These are phyloP conservation scores for Xiphorhynchus erythropygius DNA, from an alignment of 2,797 vertebrate species.

Conservation along the genomic window DNA sequence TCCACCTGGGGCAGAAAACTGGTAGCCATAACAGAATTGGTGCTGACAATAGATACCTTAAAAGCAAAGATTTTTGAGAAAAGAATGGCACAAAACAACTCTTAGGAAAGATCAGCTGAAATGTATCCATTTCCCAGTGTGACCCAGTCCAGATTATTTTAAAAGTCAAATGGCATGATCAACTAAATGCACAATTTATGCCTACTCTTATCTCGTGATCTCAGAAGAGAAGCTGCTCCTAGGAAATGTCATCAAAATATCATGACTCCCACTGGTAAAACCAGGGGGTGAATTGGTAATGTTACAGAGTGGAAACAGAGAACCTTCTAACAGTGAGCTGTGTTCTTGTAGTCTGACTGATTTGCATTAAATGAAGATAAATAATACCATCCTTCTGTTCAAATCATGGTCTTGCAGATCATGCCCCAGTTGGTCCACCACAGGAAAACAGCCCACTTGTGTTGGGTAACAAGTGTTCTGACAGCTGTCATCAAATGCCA, in stretches of 20 bases:
- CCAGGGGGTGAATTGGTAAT: neutral
- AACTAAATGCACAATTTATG: constrained; percentile 32
- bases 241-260: constrained; percentile 61
- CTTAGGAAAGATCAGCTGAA: neutral
- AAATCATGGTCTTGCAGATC: neutral
- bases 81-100: neutral
- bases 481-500: neutral
- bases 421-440: neutral
- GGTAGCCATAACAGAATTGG: neutral
- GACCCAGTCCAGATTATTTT: neutral
- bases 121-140: neutral
- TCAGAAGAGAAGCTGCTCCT: constrained; percentile 8
- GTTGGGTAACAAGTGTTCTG: neutral
- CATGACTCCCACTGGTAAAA: constrained; percentile 46
- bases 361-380: neutral
- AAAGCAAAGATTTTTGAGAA: neutral
- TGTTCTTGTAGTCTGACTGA: neutral
- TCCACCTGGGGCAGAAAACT: neutral
- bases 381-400: neutral
- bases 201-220: constrained; percentile 32
- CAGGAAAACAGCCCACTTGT: neutral
- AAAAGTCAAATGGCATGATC: constrained; percentile 28
- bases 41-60: neutral
- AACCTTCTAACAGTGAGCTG: neutral
- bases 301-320: neutral